Base-by-base conservation (phyloP, 2,888 invertebrate species). In the Nesidiocoris tenuis region DNA sequence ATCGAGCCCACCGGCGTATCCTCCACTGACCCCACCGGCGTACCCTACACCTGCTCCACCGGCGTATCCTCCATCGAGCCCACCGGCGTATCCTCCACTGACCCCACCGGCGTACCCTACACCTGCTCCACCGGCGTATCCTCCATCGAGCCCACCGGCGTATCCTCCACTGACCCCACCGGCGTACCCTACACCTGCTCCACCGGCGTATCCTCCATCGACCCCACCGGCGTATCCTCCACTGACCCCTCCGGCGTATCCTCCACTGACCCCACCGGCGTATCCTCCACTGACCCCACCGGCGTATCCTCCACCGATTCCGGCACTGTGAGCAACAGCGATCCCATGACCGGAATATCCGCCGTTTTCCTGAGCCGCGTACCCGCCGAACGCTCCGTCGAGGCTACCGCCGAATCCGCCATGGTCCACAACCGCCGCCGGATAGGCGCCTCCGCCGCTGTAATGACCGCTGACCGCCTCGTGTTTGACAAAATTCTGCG, bases 401-500 rank as follows among this genome's bases (percentile, higher is more conserved):
- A 17, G 2, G 19, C n/a, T 16, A 7, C 23, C 22, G n/a, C 23
- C 3, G 9, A 3, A 5, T 17, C 22, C 23, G 23, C 19, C 59
- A 17, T 5, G 2, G 2, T 17, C 24, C 23, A n/a, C 24, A 3
- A 23, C 24, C 23, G 5, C 25, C 24, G 23, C 65, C 65, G 39
- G 19, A 16, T 59, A 59, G 2, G 5, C 5, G 3, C n/a, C 19
- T 7, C 59, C 59, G 39, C 3, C 12, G 5, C 24, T n/a, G n/a
- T 24, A 3, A 23, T 21, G 23, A 1, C 65, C 65, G 24, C 65
- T 39, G 39, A 18, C 39, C 3, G 12, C 16, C 17, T 65, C 25
- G 17, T n/a, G 18, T n/a, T 39, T 65, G 2, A 65, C 65, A n/a
- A 65, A 65, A 7, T 25, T 65, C 65, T 65, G 65, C 17, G 65